Base-by-base conservation (phyloP, 2,888 invertebrate genomes). In the Caenorhabditis sp. region DNA sequence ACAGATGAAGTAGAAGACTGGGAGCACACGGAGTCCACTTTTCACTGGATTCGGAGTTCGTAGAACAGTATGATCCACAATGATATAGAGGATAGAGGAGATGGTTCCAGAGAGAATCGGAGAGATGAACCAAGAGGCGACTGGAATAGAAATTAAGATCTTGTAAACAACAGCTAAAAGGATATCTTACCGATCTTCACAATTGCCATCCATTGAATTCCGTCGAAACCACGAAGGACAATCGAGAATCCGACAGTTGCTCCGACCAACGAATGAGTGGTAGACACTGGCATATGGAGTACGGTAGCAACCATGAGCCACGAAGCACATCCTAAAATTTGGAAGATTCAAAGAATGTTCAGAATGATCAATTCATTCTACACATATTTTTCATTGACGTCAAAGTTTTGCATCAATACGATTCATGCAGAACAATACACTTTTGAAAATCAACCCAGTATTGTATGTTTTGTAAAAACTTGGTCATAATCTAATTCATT, bases 201-300 rank as follows among this genome's bases (percentile, higher is more conserved):
- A 66, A 97, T 94, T 28, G 95, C 96, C 8, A 94, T 93, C 96
- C 96, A 97, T 87, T 95, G 94, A 47, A 97, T 94, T 2, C 97
- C 97, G 59, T 94, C 93, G 7, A 95, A 94, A 26, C 98, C 98
- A 90, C 95, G 95, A 63, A 96, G 96, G 2, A 97, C 96, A 81
- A 98, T 94, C 49, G 97, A 96, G 93, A 97, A 98, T 6, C 98
- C 98, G 77, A 98, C 95, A 0, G 97, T 97, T 35, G 98, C 97
- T 31, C 98, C 98, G 54, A 98, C 97, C 91, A 99, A 97, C 90
- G 97, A 97, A 93, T 98, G 98, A 0, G 98, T 98, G 41, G 97
- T 98, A 16, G 98, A 98, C 76, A 99, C 97, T 1, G 98, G 98
- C 92, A 98, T 94, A 91, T 96, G 95, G 77, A 97, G 94, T 89